phyloP scores from a whole-genome alignment of 92 coral and sea anemone genomes.

The Scolanthus callimorphus region DNA sequence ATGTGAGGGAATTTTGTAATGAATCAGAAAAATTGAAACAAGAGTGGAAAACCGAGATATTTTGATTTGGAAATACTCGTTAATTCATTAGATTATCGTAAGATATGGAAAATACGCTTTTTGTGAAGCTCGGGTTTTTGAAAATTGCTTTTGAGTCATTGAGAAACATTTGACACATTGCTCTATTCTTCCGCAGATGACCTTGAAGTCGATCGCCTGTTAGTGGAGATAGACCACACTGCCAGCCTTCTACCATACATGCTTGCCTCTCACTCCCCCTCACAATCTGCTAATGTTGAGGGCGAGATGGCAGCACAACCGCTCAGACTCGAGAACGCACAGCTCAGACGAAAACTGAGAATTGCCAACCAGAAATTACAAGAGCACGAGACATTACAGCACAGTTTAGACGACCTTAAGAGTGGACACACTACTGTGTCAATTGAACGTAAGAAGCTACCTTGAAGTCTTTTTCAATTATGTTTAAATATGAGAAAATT shows the following conservation, averaged over 20 bases:
- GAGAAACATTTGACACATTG: neutral
- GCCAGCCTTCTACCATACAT: constrained; percentile 62
- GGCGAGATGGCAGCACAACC: too few species aligned
- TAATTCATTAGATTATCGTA: too few species aligned
- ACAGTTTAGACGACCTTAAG: constrained; percentile 29
- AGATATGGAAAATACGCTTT: too few species aligned
- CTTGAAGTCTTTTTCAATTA: too few species aligned
- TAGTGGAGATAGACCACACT: constrained; percentile 82
- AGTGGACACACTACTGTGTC: constrained; percentile 44
- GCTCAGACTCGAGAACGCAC: constrained; percentile 68
- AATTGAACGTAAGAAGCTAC: constrained; percentile 82
- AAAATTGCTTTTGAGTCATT: too few species aligned
- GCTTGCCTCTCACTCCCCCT: constrained; percentile 16
- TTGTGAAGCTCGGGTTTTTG: too few species aligned
- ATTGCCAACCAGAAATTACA: constrained; percentile 67
- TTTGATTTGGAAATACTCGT: too few species aligned
- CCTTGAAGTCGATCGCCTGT: constrained; percentile 83
- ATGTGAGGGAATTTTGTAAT: too few species aligned
- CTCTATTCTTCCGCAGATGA: constrained; percentile 39
- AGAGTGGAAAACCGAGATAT: too few species aligned
- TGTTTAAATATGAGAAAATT: too few species aligned
- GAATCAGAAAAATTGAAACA: too few species aligned
- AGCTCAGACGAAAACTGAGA: constrained; percentile 69
- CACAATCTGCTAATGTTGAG: constrained; percentile 22
- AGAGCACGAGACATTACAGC: constrained; percentile 42